Conservation (phyloP, 1,140 invertebrate genomes). For the Meloidogyne chitwoodi region DNA sequence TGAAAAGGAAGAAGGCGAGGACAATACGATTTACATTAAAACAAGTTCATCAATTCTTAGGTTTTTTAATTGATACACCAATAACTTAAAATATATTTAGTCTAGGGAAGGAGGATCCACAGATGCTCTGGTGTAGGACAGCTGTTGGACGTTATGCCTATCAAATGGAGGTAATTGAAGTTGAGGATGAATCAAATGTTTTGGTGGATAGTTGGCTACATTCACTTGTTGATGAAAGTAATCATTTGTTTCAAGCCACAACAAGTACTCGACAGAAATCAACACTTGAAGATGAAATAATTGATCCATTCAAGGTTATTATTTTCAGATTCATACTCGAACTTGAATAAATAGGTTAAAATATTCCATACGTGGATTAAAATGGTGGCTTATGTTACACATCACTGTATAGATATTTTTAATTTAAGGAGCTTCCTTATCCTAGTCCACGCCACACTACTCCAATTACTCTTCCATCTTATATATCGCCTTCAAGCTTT, state of each 20-base stretch:
- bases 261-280: background rate
- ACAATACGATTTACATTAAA: slow-evolving; percentile 21
- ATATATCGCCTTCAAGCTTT: background rate
- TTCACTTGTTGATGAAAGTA: background rate
- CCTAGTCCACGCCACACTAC: background rate
- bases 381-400: too few relatives aligned
- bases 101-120: slow-evolving; percentile 16
- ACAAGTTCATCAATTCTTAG: slow-evolving; percentile 37
- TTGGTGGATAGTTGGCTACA: slow-evolving; percentile 21
- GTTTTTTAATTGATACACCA: slow-evolving; percentile 24
- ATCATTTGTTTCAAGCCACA: background rate
- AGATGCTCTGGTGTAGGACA: slow-evolving; percentile 31
- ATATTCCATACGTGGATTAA: too few relatives aligned
- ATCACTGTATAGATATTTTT: too few relatives aligned
- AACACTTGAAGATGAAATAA: background rate
- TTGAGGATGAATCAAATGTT: background rate
- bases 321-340: too few relatives aligned
- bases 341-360: too few relatives aligned
- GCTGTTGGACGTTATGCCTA: slow-evolving; percentile 39
- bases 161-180: background rate
- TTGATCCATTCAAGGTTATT: slow-evolving; percentile 12
- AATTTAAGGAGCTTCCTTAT: slow-evolving; percentile 1
- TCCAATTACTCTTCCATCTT: background rate
- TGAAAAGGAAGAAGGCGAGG: background rate
- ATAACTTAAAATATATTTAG: too few relatives aligned